These are phyloP conservation scores for Clarias laeviceps DNA, from an alignment of 2,797 vertebrate species.

Conservation along the genomic window DNA sequence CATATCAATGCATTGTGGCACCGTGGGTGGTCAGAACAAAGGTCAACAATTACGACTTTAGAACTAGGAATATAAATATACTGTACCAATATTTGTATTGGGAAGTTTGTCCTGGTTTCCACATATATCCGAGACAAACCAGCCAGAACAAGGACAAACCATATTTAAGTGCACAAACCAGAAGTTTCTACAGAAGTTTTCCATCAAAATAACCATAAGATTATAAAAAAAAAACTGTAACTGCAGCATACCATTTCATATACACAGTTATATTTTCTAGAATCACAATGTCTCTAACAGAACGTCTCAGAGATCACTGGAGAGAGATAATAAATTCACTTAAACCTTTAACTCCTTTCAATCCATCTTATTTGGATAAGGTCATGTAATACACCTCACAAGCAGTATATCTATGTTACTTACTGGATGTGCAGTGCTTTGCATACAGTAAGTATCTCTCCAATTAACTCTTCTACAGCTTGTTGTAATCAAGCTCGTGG, in stretches of 20 bases:
- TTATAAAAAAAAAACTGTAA: not conserved
- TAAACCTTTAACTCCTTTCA: slow-evolving; percentile 11
- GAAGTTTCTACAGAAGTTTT: not conserved
- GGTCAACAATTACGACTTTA: not conserved
- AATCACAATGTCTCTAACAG: not conserved
- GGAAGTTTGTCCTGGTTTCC: not conserved
- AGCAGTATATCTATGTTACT: not conserved
- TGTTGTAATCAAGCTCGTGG: not conserved
- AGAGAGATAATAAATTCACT: not conserved
- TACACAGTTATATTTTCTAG: not conserved
- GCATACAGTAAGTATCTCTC: not conserved
- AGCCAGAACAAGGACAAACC: not conserved
- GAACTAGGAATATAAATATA: not conserved
- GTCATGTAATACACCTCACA: not conserved
- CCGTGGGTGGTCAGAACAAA: slow-evolving; percentile 16
- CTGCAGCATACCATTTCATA: not conserved
- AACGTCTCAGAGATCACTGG: not conserved
- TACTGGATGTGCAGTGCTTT: not conserved
- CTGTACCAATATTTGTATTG: not conserved
- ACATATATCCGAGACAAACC: not conserved
- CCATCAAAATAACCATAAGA: not conserved
- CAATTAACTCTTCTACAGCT: not conserved
- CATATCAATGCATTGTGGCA: not conserved
- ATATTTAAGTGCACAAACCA: not conserved
- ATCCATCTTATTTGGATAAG: not conserved